These are phyloP conservation scores for Nixonia krombeini DNA, from an alignment of 1,140 invertebrate species.

Conservation along the genomic window DNA sequence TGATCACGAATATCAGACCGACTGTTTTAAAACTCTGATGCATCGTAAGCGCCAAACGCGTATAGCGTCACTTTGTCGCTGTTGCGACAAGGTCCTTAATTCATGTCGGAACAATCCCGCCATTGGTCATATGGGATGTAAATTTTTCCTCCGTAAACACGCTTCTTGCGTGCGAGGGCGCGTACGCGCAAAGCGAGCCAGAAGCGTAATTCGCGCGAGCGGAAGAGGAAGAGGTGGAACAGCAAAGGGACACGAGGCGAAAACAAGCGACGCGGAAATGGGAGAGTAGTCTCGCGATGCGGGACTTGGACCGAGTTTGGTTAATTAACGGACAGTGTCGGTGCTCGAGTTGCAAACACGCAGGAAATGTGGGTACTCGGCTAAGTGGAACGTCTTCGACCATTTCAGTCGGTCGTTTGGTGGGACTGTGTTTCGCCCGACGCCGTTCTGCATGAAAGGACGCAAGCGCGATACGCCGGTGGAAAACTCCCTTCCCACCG, in stretches of 20 bases:
- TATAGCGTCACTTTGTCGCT: no score
- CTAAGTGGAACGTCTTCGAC: slow-evolving; percentile 28
- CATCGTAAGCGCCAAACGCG: no score
- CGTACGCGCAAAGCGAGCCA: no score
- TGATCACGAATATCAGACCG: no score
- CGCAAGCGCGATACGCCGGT: slow-evolving; percentile 27
- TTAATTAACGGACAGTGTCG: slow-evolving; percentile 47
- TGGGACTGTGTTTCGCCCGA: slow-evolving; percentile 6
- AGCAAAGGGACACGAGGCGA: slow-evolving; percentile 16
- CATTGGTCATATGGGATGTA: no score
- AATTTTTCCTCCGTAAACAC: no score
- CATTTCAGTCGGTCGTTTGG: slow-evolving; percentile 16
- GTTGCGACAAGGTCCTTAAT: no score
- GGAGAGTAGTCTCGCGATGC: slow-evolving; percentile 20
- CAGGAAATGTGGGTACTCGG: slow-evolving; percentile 14
- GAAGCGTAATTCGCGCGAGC: no score
- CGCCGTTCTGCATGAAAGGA: slow-evolving; percentile 24
- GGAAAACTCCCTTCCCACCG: slow-evolving; percentile 17
- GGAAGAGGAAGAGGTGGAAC: slow-evolving; percentile 18
- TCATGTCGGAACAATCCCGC: no score
- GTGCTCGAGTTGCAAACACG: slow-evolving; percentile 42
- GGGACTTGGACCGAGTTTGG: slow-evolving; percentile 41
- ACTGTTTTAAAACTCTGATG: no score
- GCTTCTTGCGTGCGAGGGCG: no score
- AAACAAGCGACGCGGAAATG: slow-evolving; percentile 32